phyloP scores from a whole-genome alignment of 2,113 vertebrate genomes.

The pig (Sus scrofa) region DNA sequence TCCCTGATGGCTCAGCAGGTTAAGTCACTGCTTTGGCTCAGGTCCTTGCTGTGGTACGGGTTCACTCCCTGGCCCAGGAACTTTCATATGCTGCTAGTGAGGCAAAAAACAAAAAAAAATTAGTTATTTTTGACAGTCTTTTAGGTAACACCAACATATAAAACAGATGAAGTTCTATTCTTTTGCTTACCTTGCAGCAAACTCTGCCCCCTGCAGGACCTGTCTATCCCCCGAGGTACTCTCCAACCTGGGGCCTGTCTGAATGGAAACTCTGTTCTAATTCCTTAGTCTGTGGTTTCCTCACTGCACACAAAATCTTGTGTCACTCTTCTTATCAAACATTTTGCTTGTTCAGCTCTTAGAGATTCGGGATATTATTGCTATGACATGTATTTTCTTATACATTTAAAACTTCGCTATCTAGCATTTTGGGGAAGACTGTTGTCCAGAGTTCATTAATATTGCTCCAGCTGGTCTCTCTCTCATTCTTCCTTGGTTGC shows the following conservation, averaged over 20 bases:
- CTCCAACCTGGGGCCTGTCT: background rate
- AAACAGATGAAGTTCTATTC: background rate
- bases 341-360: background rate
- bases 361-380: background rate
- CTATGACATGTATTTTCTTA: background rate
- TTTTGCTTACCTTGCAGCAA: background rate
- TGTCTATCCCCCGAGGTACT: too few relatives aligned
- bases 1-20: too few relatives aligned
- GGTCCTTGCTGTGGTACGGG: too few relatives aligned
- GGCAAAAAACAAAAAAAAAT: too few relatives aligned
- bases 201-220: background rate
- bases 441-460: background rate
- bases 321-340: background rate
- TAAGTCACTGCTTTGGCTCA: too few relatives aligned
- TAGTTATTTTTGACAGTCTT: background rate
- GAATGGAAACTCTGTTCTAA: background rate
- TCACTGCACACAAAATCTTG: background rate
- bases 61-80: too few relatives aligned
- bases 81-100: too few relatives aligned
- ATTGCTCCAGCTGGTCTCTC: background rate
- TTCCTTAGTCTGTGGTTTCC: background rate
- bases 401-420: background rate
- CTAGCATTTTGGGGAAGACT: background rate
- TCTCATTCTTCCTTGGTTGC: background rate
- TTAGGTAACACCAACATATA: background rate